Base-by-base conservation (phyloP, 1,140 invertebrate genomes). In the Papilio helenus region DNA sequence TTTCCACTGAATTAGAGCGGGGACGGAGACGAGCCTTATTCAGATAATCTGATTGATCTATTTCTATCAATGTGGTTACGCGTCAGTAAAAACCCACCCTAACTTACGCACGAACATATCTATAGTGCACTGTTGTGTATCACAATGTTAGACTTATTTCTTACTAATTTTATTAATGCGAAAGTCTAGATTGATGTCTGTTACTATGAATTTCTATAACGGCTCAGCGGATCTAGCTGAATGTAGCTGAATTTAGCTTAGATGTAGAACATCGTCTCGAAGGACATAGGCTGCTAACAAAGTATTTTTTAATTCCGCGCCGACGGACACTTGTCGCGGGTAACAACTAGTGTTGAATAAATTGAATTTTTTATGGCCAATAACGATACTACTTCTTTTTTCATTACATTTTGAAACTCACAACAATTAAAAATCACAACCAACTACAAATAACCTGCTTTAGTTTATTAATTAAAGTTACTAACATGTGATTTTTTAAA, bases 21-120 rank as follows among this genome's bases (percentile, higher is more conserved):
- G 58, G 58, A 61, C 23, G 23, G 14, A 23, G 58, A 26, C 58
- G 23, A 58, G n/a, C 7, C 34, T 55, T 55, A 20, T 61, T 61
- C 58, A 61, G 23, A 61, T 61, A 61, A 61, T 61, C 58, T 23
- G 20, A 61, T 61, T 61, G 58, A 61, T 61, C 58, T 61, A 61
- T 61, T 61, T 61, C 58, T 61, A 29, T 18, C 23, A 61, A 10
- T 61, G 23, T 61, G 58, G 58, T 23, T 61, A 61, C 58, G 58
- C 58, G 58, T 61, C 58, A 61, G 58, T 61, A 12, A 61, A 61
- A 61, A 23, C 20, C 58, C 9, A 61, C 58, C 3, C 58, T 58
- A 58, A 58, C 20, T 61, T 26, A 26, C 23, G 23, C 58, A 61
- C 9, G 23, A 61, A 61, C 58, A 61, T 61, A 20, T 61, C 58